Base-by-base conservation (phyloP, 2,797 vertebrate genomes). In the Chaetophractus vellerosus region DNA sequence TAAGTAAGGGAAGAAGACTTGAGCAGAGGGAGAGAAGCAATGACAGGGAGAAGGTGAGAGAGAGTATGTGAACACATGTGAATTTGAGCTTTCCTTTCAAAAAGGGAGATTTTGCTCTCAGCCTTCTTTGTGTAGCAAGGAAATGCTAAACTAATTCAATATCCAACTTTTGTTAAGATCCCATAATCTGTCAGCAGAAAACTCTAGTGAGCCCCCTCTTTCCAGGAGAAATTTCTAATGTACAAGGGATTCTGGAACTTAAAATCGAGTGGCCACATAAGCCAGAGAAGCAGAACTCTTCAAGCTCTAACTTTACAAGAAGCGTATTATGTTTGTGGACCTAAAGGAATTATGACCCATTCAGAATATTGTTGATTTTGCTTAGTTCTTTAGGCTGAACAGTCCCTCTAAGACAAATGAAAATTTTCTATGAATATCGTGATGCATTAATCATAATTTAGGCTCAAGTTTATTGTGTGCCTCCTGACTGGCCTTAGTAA, bases 11-110 rank as follows among this genome's bases (percentile, higher is more conserved):
- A 87, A 57, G 71, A 75, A 50, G 33, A n/a, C 41, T 88, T 83
- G 59, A 78, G 6, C 14, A 61, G 15, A 55, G 6, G 16, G 4
- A 16, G 71, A 52, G 18, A n/a, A 23, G 3, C 45, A n/a, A 19
- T 18, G 10, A 5, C 10, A 2, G 18, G 16, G 31, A 1, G 0
- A 21, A 5, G 4, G 14, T 9, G 5, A 7, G 7, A 36, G 6
- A 36, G 8, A 26, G 7, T 14, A 8, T 28, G 31, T 11, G 21
- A 12, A 48, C 18, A 4, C 4, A n/a, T n/a, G 38, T 1, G 4
- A 10, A 19, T 50, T 5, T 16, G 6, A 4, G 26, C 21, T 69
- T 23, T 88, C 24, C 41, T 79, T 64, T 55, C 16, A 72, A 33
- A 16, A 48, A 33, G 50, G 16, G 61, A 5, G 14, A 31, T 9